Percentiles rank a stretch among this genome's conserved stretches.
phyloP scores from a whole-genome alignment of 2,113 vertebrate species.

The Aptenodytes forsteri region DNA sequence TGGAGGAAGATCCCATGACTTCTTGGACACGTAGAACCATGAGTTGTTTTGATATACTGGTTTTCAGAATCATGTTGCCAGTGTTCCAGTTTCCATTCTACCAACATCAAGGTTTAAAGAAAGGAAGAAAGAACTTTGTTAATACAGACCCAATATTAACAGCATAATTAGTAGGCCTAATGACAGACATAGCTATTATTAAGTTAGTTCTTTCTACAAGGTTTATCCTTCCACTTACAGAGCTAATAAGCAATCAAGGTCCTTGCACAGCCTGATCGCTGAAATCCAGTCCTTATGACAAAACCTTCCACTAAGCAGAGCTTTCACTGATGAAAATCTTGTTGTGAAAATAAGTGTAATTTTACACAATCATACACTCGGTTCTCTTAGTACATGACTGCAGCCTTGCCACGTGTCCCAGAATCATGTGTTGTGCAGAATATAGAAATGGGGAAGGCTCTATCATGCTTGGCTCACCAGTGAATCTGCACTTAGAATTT shows the following conservation, averaged over 20 bases:
- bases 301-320: background rate
- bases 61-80: background rate
- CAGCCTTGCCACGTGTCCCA: background rate
- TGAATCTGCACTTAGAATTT: background rate
- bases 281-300: background rate
- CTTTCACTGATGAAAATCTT: background rate
- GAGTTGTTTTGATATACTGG: background rate
- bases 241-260: background rate
- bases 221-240: background rate
- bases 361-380: background rate
- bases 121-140: background rate
- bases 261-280: background rate
- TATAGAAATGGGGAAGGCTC: background rate
- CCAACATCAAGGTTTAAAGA: background rate
- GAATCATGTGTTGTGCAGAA: too few relatives aligned
- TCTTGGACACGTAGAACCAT: background rate
- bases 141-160: background rate
- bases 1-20: background rate
- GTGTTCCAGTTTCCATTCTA: background rate
- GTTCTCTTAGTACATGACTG: background rate
- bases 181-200: background rate
- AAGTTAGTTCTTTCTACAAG: background rate
- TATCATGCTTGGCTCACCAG: background rate
- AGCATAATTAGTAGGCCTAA: background rate
- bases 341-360: background rate